phyloP scores from a whole-genome alignment of 2,888 invertebrate genomes.

The Rhagonycha lutea region DNA sequence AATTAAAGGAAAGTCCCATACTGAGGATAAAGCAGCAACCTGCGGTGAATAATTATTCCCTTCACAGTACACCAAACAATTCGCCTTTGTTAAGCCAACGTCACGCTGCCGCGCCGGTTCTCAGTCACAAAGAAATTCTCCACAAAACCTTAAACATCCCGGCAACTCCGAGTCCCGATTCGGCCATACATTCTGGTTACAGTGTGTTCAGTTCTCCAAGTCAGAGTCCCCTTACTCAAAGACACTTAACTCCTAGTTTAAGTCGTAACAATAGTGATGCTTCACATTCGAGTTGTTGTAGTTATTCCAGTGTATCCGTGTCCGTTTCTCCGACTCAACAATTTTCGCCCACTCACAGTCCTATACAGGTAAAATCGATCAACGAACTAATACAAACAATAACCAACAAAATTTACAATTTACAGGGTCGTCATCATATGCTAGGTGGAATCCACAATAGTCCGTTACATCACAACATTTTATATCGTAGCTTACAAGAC shows the following conservation, averaged over 20 bases:
- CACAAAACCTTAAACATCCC: conserved; percentile 67
- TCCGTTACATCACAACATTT: conserved; percentile 59
- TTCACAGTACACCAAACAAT: conserved; percentile 67
- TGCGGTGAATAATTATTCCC: conserved; percentile 63
- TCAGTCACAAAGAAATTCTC: conserved; percentile 52
- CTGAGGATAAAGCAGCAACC: conserved; percentile 55
- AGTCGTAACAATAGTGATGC: conserved; percentile 91
- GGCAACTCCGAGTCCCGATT: conserved; percentile 85
- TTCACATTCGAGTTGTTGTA: conserved; percentile 87
- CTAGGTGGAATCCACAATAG: conserved; percentile 57
- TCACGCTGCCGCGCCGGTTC: conserved; percentile 50
- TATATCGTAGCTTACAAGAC: conserved; percentile 60
- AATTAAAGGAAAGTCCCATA: conserved; percentile 56
- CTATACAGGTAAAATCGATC: conserved; percentile 65
- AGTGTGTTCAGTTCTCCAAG: conserved; percentile 83
- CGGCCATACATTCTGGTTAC: conserved; percentile 88
- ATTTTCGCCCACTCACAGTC: conserved; percentile 85
- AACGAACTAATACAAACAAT: conserved; percentile 26
- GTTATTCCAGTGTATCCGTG: conserved; percentile 71
- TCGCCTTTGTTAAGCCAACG: conserved; percentile 72
- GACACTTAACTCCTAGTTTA: conserved; percentile 80
- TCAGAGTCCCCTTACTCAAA: conserved; percentile 82
- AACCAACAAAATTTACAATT: background rate
- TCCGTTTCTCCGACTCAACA: conserved; percentile 62
- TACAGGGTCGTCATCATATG: conserved; percentile 56